Conservation (phyloP, 2,888 invertebrate genomes). For the Oscheius onirici region DNA sequence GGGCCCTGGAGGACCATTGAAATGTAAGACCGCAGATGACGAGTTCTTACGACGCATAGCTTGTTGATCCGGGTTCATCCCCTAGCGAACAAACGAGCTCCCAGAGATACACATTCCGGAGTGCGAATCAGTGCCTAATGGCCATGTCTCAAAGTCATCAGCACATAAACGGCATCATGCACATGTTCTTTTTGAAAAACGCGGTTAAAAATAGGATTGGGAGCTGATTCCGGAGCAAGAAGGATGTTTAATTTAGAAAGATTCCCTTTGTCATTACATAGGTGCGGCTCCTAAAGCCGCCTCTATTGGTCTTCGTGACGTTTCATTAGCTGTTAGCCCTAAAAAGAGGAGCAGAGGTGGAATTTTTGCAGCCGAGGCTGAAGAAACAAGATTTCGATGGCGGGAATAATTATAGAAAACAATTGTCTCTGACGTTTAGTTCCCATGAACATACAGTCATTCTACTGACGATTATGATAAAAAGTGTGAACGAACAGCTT, state of each 20-base stretch:
- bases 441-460: too few relatives aligned
- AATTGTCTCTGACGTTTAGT: too few relatives aligned
- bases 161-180: neutral
- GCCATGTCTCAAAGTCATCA: neutral
- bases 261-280: constrained; percentile 11
- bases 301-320: too few relatives aligned
- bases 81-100: constrained; percentile 16
- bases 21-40: constrained; percentile 7
- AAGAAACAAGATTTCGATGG: too few relatives aligned
- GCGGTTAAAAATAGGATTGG: neutral
- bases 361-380: too few relatives aligned
- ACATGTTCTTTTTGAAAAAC: neutral
- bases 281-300: neutral
- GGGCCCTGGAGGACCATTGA: constrained; percentile 5
- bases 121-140: constrained; percentile 23
- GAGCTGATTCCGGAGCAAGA: neutral
- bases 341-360: too few relatives aligned
- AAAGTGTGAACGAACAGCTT: too few relatives aligned
- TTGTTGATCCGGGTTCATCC: constrained; percentile 13
- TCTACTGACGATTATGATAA: too few relatives aligned
- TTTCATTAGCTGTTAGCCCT: too few relatives aligned
- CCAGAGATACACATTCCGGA: constrained; percentile 11
- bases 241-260: constrained; percentile 3
- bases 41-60: constrained; percentile 6
- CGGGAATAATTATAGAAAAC: too few relatives aligned